Evolutionary conservation across 2,888 invertebrate species (phyloP).

Genomic region (Drosophila nr. fundita): DNA sequence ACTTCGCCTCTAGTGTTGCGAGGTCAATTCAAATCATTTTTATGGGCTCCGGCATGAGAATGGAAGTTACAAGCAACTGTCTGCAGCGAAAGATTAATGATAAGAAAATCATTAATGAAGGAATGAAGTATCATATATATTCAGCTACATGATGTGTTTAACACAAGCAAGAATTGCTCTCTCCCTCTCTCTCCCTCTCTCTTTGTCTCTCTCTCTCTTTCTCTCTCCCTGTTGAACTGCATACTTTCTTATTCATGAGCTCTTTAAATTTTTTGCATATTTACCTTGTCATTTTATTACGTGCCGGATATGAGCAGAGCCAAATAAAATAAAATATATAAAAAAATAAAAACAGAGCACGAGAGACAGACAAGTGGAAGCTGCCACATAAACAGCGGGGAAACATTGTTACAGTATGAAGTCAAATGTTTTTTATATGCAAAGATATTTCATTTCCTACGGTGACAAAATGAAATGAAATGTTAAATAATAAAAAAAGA

Average conservation of each 20-base stretch:
- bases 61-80: constrained; percentile 40
- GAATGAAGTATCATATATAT: constrained; percentile 21
- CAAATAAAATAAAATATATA: constrained; percentile 63
- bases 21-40: constrained; percentile 61
- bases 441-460: constrained; percentile 81
- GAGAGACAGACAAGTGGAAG: constrained; percentile 33
- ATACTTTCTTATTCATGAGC: constrained; percentile 63
- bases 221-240: background rate
- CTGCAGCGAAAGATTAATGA: constrained; percentile 67
- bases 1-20: constrained; percentile 24
- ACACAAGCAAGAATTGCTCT: constrained; percentile 1
- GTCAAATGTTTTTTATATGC: constrained; percentile 79
- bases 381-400: constrained; percentile 70
- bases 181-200: background rate
- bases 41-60: constrained; percentile 27
- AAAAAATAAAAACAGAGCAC: constrained; percentile 21
- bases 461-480: constrained; percentile 63
- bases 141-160: constrained; percentile 13
- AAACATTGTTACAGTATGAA: constrained; percentile 79
- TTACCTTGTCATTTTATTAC: constrained; percentile 79
- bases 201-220: background rate
- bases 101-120: constrained; percentile 60
- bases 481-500: constrained; percentile 70
- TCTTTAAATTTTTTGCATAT: constrained; percentile 65
- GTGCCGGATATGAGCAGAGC: constrained; percentile 74